Conservation (phyloP, 1,140 invertebrate species). For the Anadara kagoshimensis region DNA sequence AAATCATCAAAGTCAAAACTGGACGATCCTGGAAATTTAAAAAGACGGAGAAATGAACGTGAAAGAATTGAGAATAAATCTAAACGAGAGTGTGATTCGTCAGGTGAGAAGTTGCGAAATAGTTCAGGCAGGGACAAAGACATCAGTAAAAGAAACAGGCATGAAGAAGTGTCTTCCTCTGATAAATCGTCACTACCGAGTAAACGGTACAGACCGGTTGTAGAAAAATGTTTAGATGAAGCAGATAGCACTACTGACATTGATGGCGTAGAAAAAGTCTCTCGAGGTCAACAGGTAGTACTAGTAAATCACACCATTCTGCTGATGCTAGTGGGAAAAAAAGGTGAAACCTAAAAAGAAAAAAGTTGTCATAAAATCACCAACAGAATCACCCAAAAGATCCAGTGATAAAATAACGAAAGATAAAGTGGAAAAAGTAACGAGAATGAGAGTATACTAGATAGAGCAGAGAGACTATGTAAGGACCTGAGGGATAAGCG, state of each 20-base stretch:
- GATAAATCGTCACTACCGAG: background rate
- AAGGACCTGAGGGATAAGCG: slow-evolving; percentile 32
- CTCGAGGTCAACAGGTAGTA: background rate
- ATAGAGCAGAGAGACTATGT: slow-evolving; percentile 40
- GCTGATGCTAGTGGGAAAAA: no score
- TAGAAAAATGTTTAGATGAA: slow-evolving; percentile 6
- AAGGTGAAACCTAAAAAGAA: slow-evolving; percentile 17
- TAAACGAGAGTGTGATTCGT: background rate
- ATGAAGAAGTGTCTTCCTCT: background rate
- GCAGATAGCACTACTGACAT: slow-evolving; percentile 29
- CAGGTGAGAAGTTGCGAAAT: slow-evolving; percentile 3
- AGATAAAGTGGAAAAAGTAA: background rate
- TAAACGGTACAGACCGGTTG: background rate
- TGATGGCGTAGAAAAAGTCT: slow-evolving; percentile 11
- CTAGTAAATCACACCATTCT: background rate
- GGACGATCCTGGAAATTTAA: no score
- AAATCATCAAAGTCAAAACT: no score
- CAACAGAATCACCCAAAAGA: background rate
- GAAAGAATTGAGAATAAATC: background rate
- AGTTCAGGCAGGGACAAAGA: slow-evolving; percentile 12
- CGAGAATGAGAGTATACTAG: slow-evolving; percentile 24
- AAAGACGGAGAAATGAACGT: background rate
- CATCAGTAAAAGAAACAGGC: background rate
- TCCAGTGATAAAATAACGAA: background rate
- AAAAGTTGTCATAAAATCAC: slow-evolving; percentile 1